Conservation (phyloP, 2,888 invertebrate genomes). For the Laothoe populi region DNA sequence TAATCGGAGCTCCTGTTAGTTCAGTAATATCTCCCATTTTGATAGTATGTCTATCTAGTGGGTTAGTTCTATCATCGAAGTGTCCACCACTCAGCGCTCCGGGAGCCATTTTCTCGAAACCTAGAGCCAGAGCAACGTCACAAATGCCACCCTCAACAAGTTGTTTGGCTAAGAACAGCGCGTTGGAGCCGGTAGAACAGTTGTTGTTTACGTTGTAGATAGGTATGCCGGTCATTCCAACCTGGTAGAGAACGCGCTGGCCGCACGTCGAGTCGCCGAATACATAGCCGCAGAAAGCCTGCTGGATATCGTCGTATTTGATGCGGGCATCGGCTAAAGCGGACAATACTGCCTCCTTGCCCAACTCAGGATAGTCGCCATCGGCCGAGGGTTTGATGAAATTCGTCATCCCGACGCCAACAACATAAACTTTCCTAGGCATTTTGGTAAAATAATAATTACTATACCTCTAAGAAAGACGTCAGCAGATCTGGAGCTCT, state of each 20-base stretch:
- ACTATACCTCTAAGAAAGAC: constrained; percentile 42
- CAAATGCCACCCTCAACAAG: constrained; percentile 94
- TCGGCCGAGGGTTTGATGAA: constrained; percentile 97
- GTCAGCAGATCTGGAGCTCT: constrained; percentile 56
- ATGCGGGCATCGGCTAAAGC: constrained; percentile 94
- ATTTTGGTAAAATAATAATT: constrained; percentile 71
- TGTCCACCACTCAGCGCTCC: constrained; percentile 92
- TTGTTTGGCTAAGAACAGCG: constrained; percentile 95
- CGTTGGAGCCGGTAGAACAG: constrained; percentile 98
- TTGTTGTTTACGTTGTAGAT: constrained; percentile 99
- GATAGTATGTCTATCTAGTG: constrained; percentile 94
- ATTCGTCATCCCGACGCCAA: constrained; percentile 99
- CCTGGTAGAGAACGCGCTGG: constrained; percentile 96
- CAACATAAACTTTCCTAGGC: constrained; percentile 90
- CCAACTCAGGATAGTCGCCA: constrained; percentile 97
- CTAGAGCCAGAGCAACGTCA: constrained; percentile 95
- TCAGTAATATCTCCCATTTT: constrained; percentile 94
- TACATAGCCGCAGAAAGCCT: constrained; percentile 96
- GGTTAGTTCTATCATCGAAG: constrained; percentile 93
- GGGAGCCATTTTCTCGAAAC: constrained; percentile 99
- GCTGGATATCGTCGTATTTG: constrained; percentile 90
- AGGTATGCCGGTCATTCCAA: constrained; percentile 98
- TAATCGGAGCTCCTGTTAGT: constrained; percentile 92
- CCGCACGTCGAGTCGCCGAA: constrained; percentile 98
- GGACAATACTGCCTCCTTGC: constrained; percentile 95